These are phyloP conservation scores for Alauda arvensis DNA, from an alignment of 2,797 vertebrate genomes.

Conservation along the genomic window DNA sequence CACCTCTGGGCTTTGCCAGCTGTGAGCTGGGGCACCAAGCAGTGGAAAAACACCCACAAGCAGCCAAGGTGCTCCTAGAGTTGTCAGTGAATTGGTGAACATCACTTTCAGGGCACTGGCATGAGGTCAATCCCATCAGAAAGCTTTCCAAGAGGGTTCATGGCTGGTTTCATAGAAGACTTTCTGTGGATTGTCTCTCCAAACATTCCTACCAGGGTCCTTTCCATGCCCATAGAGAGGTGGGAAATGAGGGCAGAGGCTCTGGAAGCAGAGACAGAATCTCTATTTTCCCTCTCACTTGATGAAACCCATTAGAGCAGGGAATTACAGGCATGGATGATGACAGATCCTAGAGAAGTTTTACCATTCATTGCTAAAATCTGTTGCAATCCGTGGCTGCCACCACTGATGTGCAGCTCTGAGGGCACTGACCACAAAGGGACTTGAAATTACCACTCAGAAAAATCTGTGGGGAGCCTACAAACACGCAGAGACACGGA, in stretches of 20 bases:
- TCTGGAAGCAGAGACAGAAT: not conserved
- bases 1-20: not conserved
- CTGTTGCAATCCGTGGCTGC: accelerated
- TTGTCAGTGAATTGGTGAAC: not conserved
- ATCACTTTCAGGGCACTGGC: not conserved
- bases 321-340: accelerated
- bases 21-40: not conserved
- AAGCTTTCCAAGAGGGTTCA: not conserved
- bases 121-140: not conserved
- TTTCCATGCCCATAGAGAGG: not conserved
- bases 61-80: not conserved
- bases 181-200: not conserved
- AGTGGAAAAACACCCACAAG: not conserved
- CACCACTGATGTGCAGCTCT: not conserved
- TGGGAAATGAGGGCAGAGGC: not conserved
- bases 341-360: not conserved
- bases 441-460: not conserved
- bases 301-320: not conserved
- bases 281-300: not conserved
- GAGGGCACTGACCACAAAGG: not conserved
- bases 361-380: not conserved
- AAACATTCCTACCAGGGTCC: not conserved
- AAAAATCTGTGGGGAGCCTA: not conserved
- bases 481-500: accelerated
- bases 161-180: not conserved